These are phyloP conservation scores for Eilema caniola DNA, from an alignment of 2,888 invertebrate genomes.

Conservation along the genomic window DNA sequence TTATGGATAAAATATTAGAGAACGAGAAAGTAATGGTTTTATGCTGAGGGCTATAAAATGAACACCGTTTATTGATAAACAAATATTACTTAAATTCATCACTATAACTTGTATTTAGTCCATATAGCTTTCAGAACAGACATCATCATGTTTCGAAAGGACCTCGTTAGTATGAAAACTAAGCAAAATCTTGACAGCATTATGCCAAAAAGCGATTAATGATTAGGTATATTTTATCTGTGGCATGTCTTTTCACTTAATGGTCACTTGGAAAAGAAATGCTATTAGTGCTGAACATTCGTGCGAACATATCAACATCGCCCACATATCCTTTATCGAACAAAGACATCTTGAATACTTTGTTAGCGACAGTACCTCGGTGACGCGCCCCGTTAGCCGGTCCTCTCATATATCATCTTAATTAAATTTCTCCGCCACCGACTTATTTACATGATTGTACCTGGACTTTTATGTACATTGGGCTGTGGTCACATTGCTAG, in stretches of 20 bases:
- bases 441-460: slow-evolving; percentile 83
- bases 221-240: background rate
- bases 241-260: background rate
- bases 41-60: background rate
- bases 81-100: background rate
- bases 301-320: background rate
- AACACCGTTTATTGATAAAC: background rate
- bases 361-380: slow-evolving; percentile 66
- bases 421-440: slow-evolving; percentile 83
- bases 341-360: slow-evolving; percentile 41
- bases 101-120: no score
- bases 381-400: slow-evolving; percentile 74
- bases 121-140: no score
- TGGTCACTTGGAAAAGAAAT: background rate
- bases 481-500: slow-evolving; percentile 32
- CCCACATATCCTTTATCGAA: background rate
- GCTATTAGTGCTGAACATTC: background rate
- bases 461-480: slow-evolving; percentile 59
- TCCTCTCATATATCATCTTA: slow-evolving; percentile 86
- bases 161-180: no score
- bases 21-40: background rate
- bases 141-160: no score
- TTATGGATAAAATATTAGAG: background rate
- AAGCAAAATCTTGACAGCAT: background rate
- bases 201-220: background rate